Evolutionary conservation across 1,140 invertebrate species (phyloP), one percentile per base, ranked within the genome.

Genomic region (Temnothorax longispinosus): DNA sequence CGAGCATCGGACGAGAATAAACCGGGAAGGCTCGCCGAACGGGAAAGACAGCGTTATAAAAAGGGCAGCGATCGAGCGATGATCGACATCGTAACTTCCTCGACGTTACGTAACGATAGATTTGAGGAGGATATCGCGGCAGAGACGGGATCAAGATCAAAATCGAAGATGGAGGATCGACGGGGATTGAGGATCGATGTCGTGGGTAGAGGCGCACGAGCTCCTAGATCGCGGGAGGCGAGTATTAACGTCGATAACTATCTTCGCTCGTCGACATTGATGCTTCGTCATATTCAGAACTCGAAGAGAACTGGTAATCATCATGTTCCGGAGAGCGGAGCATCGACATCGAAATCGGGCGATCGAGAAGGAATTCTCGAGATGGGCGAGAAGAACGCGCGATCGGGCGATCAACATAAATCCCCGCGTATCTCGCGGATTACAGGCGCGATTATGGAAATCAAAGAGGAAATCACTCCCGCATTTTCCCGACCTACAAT

Each of bases 161-260:
- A 75, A 15, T 82, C 21, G 8, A 8, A n/a, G 11, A 15, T 52
- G 18, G 5, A 7, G 4, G 35, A 65, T 50, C 27, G 41, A 27
- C 44, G 11, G 32, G 54, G 11, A 27, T 67, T 44, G n/a, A 18
- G 3, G n/a, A 41, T 41, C 77, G 18, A 65, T 35, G 77, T 18
- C 41, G 75, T 21, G 58, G 15, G 5, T 38, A 18, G 75, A 11
- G 7, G 8, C 41, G 44, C 44, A 18, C 75, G 44, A 21, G 58
- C 60, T 80, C 11, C 18, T 44, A 67, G 77, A 80, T 80, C 47
- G 62, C n/a, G 18, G n/a, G 44, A 80, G 77, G n/a, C 47, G 35
- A 54, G 32, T 65, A 80, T 65, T n/a, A 80, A 56, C 35, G 75
- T 60, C 41, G 75, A 78, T 78, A 38, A 78, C 58, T 32, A 78